Base-by-base conservation (phyloP, 2,888 invertebrate species). In the Drosophila neoperkinsi region DNA sequence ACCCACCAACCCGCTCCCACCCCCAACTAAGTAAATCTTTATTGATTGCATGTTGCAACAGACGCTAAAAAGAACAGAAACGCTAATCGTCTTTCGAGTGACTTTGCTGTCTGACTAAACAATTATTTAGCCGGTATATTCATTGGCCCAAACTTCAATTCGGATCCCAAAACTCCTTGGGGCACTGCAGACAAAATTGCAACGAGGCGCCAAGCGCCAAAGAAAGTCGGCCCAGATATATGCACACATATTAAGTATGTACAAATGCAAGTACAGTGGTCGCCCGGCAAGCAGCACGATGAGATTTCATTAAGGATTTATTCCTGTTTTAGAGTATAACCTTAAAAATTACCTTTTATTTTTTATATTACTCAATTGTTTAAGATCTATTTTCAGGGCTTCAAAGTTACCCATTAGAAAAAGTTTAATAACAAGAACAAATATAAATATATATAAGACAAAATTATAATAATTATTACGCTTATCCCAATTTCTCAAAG, bases 1-100 rank as follows among this genome's bases (percentile, higher is more conserved):
- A 49, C 34, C 36, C 53, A 43, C 5, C 36, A 46, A 34, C 60
- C 41, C 10, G 43, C 46, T 55, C 36, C 31, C 58, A 59, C 50
- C 51, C 58, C 46, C 58, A 62, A 72, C 60, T 60, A 74, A 71
- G 77, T 61, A 75, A 88, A 88, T 90, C 89, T 82, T 81, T 86
- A 90, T 90, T 90, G 90, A 90, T 86, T 86, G 83, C 75, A 79
- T 81, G 84, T 83, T 77, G 82, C 74, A 77, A 74, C 51, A 46
- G 61, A 64, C 34, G 71, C 41, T 50, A 67, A 84, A 75, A 74
- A 74, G 74, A 71, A 75, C 68, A 76, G 51, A 76, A 73, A 49
- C 76, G 60, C 79, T 76, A 85, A 81, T 85, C 81, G 78, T 60
- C 72, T 84, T 84, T 80, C 63, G 68, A 82, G 71, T 79, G 80